Base-by-base conservation (phyloP, 2,797 vertebrate genomes). In the Alauda arvensis region DNA sequence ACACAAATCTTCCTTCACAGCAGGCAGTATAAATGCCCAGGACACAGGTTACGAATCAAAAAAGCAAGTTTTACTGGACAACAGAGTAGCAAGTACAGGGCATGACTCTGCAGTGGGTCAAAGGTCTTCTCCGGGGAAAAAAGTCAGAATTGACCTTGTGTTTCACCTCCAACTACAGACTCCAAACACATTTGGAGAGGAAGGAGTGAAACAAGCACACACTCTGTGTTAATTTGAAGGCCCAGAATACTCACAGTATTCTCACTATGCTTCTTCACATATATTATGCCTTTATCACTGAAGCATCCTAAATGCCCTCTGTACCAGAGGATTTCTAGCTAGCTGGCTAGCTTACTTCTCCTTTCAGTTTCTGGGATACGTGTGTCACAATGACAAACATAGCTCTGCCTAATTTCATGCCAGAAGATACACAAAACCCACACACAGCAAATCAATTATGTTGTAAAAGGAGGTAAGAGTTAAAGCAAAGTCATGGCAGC, bases 141-240 rank as follows among this genome's bases (percentile, higher is more conserved):
- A 90, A 17, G 14, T 29, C 12, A 39, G 51, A 70, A 66, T 2
- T 0, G 0, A 13, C n/a, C 24, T 57, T 20, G 25, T 57, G 48
- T 19, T 65, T 29, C 33, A 60, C 33, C 15, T 85, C 29, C 43
- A 70, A 0, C 19, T 39, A 18, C 11, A 46, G 71, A 25, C 8
- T 55, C 14, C 43, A 61, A 67, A 51, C 13, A 65, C 1, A 1
- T 51, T 26, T 33, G 18, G 25, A 87, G 17, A 9, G 18, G 14
- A 88, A 66, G 15, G 10, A 52, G 1, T 59, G 29, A 68, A 85
- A 59, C 14, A 53, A 53, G 11, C 13, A 13, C 9, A 65, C n/a
- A 12, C 0, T 0, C 12, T 12, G 11, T 20, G 15, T 29, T 77
- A 5, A 39, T 77, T 76, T 86, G 23, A 57, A 81, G 26, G 15